Base-by-base conservation (phyloP, 2,797 vertebrate species). In the Momotus momota region DNA sequence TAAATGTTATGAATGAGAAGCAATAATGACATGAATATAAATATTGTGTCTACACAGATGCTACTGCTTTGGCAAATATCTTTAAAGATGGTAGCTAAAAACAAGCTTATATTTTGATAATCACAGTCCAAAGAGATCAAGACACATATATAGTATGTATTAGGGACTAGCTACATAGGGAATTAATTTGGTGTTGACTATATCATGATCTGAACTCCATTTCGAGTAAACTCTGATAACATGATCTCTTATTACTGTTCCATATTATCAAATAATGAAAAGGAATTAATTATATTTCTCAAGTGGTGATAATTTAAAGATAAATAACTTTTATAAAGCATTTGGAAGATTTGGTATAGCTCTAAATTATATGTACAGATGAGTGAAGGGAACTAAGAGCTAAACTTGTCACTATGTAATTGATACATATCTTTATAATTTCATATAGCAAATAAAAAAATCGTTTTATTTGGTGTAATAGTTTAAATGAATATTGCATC, bases 401-500 rank as follows among this genome's bases (percentile, higher is more conserved):
- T 60, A 16, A 66, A 9, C 38, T 75, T 82, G 25, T 87, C 60
- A 54, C 18, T 49, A 2, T 43, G 12, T 40, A 80, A 77, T 67
- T 74, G 38, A 80, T 40, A 31, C 15, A 49, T 38, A n/a, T 60
- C 43, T 90, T 84, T 46, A 12, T 67, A 81, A 89, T 81, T 86
- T 78, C 22, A 54, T 61, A 61, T 57, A 70, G 31, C 2, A 64
- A 66, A 86, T 40, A 35, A 4, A 84, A 81, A 20, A 60, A 77
- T 82, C 9, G 22, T 10, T 65, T 65, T 80, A 33, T 78, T 70
- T 89, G 13, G 15, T 73, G 8, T 22, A 49, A 51, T 67, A 41
- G 2, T 55, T 86, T 55, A 77, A 92, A 94, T 78, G 9, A 91
- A 60, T 90, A 84, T n/a, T 75, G 69, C 35, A 88, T 94, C 49